Conservation (phyloP, 2,797 vertebrate species). For the Sebastes melanostomus region DNA sequence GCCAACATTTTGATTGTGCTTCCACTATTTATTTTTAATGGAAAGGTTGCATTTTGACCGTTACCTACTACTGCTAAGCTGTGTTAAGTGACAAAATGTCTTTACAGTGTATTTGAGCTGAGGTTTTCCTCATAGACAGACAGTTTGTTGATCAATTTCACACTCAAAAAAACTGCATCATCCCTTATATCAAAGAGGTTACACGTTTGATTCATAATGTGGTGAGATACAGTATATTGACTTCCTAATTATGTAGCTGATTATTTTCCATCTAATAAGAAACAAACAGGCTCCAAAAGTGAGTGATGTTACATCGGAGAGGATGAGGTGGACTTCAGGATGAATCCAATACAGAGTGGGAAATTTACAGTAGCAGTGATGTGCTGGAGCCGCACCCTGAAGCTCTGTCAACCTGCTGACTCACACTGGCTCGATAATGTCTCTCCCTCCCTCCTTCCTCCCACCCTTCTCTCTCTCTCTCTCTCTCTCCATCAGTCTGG, state of each 20-base stretch:
- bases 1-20: not conserved
- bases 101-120: not conserved
- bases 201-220: too few species aligned
- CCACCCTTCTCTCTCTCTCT: slow-evolving; percentile 39
- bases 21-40: not conserved
- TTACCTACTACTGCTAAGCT: not conserved
- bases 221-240: not conserved
- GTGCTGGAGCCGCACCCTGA: slow-evolving; percentile 68
- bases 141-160: not conserved
- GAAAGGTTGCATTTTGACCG: not conserved
- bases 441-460: slow-evolving; percentile 45
- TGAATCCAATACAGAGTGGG: slow-evolving; percentile 20
- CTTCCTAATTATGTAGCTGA: not conserved
- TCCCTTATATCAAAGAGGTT: not conserved
- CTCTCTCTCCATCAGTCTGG: slow-evolving; percentile 53
- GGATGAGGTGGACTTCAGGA: slow-evolving; percentile 8
- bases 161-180: not conserved
- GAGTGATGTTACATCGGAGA: not conserved
- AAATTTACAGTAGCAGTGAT: slow-evolving; percentile 49
- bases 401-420: slow-evolving; percentile 80
- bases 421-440: slow-evolving; percentile 83
- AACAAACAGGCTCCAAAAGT: not conserved
- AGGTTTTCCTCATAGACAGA: not conserved
- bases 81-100: not conserved
- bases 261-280: not conserved